Percentiles rank a stretch among this genome's conserved stretches.
These are phyloP conservation scores for Archips xylosteana DNA, from an alignment of 2,888 invertebrate species.

Conservation along the genomic window DNA sequence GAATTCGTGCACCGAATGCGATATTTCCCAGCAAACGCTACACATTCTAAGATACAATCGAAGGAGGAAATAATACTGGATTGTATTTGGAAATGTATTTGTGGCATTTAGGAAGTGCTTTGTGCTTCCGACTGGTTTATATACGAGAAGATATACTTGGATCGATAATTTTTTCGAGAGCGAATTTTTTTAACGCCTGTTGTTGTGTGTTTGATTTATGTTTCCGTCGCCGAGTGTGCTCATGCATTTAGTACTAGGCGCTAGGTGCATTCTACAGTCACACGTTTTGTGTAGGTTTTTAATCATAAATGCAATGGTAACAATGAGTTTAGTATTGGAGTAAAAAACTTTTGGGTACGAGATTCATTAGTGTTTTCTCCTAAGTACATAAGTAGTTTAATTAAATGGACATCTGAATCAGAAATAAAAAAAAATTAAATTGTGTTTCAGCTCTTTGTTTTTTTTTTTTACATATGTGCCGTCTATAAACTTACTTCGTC, in stretches of 20 bases:
- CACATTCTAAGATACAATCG: conserved; percentile 68
- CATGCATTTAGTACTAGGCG: neutral
- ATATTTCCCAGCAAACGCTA: conserved; percentile 80
- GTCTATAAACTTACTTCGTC: too few species aligned
- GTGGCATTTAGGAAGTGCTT: conserved; percentile 38
- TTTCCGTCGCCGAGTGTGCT: conserved; percentile 10
- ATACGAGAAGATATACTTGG: conserved; percentile 8
- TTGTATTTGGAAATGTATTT: conserved; percentile 42
- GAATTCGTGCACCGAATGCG: conserved; percentile 85
- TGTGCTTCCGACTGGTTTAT: conserved; percentile 23
- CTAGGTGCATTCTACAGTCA: neutral
- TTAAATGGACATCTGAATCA: too few species aligned
- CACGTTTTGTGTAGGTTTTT: too few species aligned
- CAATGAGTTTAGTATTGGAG: too few species aligned
- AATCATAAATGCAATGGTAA: too few species aligned
- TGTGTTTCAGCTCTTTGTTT: too few species aligned
- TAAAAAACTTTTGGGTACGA: too few species aligned
- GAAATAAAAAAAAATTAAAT: too few species aligned
- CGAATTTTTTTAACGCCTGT: conserved; percentile 28
- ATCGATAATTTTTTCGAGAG: conserved; percentile 13
- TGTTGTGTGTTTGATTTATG: conserved; percentile 17
- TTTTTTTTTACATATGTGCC: too few species aligned
- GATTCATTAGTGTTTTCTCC: too few species aligned
- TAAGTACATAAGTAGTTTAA: too few species aligned
- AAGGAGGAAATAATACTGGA: conserved; percentile 57